Evolutionary conservation across 2,888 invertebrate species (phyloP).

Genomic region (Pseudeuparius sepicola): DNA sequence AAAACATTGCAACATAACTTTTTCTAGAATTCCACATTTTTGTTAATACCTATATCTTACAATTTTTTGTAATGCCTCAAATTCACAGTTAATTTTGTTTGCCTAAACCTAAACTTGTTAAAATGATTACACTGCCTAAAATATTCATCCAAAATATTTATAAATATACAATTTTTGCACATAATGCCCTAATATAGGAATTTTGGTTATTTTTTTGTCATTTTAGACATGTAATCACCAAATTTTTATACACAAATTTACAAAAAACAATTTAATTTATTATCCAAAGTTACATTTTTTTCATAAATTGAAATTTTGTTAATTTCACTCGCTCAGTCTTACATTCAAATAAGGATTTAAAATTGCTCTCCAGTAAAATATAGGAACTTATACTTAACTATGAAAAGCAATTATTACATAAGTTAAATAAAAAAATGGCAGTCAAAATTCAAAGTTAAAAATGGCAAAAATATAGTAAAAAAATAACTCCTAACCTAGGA

Average conservation of each 20-base stretch:
- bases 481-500: conserved; percentile 20
- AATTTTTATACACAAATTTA: too few species aligned
- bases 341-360: conserved; percentile 21
- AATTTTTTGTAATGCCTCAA: conserved; percentile 32
- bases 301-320: conserved; percentile 16
- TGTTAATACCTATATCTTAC: conserved; percentile 30
- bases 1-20: conserved; percentile 34
- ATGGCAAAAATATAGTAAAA: conserved; percentile 32
- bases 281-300: conserved; percentile 11
- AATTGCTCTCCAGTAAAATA: conserved; percentile 30
- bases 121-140: too few species aligned
- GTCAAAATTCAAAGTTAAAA: conserved; percentile 30
- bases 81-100: conserved; percentile 31
- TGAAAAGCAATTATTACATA: conserved; percentile 30
- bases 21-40: conserved; percentile 32
- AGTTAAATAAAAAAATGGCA: conserved; percentile 35
- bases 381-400: conserved; percentile 36
- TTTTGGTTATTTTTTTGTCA: too few species aligned
- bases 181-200: too few species aligned
- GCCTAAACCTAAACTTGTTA: conserved; percentile 28
- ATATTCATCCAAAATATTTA: too few species aligned
- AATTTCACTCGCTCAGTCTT: conserved; percentile 22
- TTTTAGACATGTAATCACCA: too few species aligned
- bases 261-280: conserved; percentile 14
- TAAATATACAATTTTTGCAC: too few species aligned